These are phyloP conservation scores for Drosophila tristis DNA, from an alignment of 1,140 invertebrate species.

Conservation along the genomic window DNA sequence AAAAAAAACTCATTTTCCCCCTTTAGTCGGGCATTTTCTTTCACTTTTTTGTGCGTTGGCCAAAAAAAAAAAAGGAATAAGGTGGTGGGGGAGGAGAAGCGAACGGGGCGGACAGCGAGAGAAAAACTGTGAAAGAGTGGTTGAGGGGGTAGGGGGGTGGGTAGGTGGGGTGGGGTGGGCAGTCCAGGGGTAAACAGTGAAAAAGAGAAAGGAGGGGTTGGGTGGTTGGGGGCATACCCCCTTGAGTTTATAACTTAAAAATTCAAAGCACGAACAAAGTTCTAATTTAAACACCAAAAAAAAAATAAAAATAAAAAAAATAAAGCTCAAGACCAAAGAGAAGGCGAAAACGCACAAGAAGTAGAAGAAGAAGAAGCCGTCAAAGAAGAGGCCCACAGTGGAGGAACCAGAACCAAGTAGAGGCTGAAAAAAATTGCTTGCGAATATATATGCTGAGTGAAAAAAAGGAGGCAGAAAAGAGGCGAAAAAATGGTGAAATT, in stretches of 20 bases:
- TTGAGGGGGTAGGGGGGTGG: no score
- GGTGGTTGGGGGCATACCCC: constrained; percentile 53
- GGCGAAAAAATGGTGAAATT: constrained; percentile 32
- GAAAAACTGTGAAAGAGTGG: constrained; percentile 19
- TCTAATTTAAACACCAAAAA: constrained; percentile 78
- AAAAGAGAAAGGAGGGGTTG: constrained; percentile 25
- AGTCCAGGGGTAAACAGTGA: no score
- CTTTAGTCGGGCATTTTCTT: constrained; percentile 55
- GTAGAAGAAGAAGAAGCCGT: no score
- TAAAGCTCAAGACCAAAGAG: constrained; percentile 19
- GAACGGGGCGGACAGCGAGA: constrained; percentile 35
- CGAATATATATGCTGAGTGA: constrained; percentile 37
- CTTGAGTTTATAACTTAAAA: constrained; percentile 83
- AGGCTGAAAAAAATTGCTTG: not conserved
- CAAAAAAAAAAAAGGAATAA: constrained; percentile 21
- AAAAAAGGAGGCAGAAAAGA: constrained; percentile 27
- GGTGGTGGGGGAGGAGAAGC: not conserved
- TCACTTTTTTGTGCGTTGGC: constrained; percentile 44
- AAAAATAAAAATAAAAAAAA: constrained; percentile 27
- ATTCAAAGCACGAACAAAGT: constrained; percentile 82
- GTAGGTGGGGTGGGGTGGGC: no score
- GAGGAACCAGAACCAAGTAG: not conserved
- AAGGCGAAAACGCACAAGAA: constrained; percentile 9
- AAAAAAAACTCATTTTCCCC: constrained; percentile 75
- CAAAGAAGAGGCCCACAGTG: no score